Conservation (phyloP, 2,113 vertebrate species). For the Hippolais icterina region DNA sequence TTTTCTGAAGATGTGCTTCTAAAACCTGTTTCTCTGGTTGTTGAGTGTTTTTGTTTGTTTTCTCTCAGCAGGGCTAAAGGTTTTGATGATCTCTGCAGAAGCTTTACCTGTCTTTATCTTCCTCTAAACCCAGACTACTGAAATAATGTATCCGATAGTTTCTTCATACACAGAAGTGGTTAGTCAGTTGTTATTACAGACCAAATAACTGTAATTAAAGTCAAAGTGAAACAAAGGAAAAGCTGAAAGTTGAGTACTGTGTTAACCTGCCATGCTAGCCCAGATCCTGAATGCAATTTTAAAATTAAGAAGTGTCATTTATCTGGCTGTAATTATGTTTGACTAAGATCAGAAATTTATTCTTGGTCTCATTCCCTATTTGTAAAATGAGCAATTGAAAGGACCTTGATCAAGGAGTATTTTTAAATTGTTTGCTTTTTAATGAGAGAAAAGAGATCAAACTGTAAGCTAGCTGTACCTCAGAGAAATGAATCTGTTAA, state of each 20-base stretch:
- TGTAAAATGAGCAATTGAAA: conserved; percentile 2
- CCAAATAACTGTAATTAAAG: background rate
- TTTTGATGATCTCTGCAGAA: background rate
- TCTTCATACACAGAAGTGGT: background rate
- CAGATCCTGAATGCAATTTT: background rate
- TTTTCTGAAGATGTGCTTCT: background rate
- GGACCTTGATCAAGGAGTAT: conserved; percentile 11
- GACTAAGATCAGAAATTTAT: background rate
- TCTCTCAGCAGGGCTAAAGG: background rate
- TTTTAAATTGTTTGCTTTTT: conserved; percentile 46
- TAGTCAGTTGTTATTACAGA: background rate
- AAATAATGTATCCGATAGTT: background rate
- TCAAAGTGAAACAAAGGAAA: background rate
- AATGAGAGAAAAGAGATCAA: conserved; percentile 29
- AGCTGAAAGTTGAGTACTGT: background rate
- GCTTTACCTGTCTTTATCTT: background rate
- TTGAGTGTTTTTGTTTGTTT: background rate
- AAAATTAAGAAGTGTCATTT: background rate
- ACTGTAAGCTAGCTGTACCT: background rate
- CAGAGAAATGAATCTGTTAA: conserved; percentile 31
- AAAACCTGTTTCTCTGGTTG: background rate
- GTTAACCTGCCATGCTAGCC: background rate
- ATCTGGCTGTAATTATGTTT: background rate
- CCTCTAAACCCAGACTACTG: background rate
- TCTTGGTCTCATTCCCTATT: background rate